Percentiles rank a stretch among this genome's conserved stretches.
phyloP scores from a whole-genome alignment of 2,113 vertebrate genomes.

The Tragelaphus scriptus region DNA sequence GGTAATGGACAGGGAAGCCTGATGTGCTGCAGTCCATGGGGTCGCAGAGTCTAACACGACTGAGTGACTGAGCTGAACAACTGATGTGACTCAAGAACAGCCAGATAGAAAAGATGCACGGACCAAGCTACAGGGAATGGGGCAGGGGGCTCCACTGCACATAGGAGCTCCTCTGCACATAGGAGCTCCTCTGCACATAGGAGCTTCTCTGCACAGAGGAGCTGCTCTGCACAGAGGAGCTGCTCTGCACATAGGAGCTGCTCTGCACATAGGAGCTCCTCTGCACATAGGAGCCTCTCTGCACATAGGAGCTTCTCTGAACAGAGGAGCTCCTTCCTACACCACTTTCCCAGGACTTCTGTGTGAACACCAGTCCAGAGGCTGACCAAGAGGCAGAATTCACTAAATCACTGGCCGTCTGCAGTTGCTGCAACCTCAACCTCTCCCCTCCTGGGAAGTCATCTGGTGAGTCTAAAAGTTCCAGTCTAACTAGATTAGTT shows the following conservation, averaged over 20 bases:
- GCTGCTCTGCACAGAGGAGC: no score
- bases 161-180: no score
- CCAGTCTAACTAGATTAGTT: background rate
- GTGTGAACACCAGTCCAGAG: background rate
- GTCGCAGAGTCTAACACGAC: background rate
- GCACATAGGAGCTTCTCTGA: background rate
- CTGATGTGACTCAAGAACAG: background rate
- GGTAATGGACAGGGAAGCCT: background rate
- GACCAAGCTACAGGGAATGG: no score
- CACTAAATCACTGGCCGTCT: background rate
- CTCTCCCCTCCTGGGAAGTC: background rate
- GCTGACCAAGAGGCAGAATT: background rate
- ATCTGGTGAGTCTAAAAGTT: background rate
- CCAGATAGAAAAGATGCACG: background rate
- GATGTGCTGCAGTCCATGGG: background rate
- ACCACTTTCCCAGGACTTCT: background rate
- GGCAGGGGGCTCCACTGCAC: background rate
- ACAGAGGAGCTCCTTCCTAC: background rate
- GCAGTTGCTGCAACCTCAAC: background rate
- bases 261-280: background rate
- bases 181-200: no score
- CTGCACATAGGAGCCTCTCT: background rate
- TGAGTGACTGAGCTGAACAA: background rate
- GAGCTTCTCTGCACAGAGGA: no score
- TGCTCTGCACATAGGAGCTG: accelerated